A percentile compares a stretch with the other conserved stretches of the same genome.
Evolutionary conservation across 2,888 invertebrate genomes (phyloP).

Genomic region (Oligia latruncula): DNA sequence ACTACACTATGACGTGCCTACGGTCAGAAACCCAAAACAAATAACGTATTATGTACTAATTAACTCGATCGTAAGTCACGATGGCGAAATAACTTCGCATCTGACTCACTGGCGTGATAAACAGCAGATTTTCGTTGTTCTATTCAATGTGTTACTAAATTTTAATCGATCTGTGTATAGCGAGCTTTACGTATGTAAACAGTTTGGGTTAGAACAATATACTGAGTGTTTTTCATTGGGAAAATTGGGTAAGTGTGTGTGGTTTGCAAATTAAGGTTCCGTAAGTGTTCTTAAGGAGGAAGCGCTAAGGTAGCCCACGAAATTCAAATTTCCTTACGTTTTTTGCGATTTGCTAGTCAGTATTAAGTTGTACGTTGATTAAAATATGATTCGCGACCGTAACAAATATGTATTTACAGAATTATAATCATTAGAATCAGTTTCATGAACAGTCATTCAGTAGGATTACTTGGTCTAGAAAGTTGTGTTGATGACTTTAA

Average conservation of each 20-base stretch:
- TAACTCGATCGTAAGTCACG: conserved; percentile 21
- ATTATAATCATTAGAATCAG: no score
- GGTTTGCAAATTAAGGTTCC: neutral
- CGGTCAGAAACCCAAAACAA: neutral
- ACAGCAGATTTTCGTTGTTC: conserved; percentile 32
- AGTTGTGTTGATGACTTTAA: no score
- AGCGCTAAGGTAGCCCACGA: no score
- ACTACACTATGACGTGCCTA: neutral
- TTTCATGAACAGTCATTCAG: no score
- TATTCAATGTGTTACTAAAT: neutral
- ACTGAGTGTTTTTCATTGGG: conserved; percentile 24
- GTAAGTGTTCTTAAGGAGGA: neutral
- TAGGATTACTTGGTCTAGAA: no score
- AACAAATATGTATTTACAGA: no score
- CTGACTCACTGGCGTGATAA: conserved; percentile 26
- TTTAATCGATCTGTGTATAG: conserved; percentile 11
- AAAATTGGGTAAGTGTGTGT: conserved; percentile 4
- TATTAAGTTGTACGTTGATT: no score
- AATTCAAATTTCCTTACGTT: no score
- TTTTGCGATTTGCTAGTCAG: no score
- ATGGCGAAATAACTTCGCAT: neutral
- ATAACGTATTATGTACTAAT: conserved; percentile 15
- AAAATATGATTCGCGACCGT: no score
- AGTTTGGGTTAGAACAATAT: conserved; percentile 36
- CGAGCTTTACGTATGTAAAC: conserved; percentile 50